Evolutionary conservation across 2,888 invertebrate species (phyloP).

Genomic region (Stenoptilia bipunctidactyla): DNA sequence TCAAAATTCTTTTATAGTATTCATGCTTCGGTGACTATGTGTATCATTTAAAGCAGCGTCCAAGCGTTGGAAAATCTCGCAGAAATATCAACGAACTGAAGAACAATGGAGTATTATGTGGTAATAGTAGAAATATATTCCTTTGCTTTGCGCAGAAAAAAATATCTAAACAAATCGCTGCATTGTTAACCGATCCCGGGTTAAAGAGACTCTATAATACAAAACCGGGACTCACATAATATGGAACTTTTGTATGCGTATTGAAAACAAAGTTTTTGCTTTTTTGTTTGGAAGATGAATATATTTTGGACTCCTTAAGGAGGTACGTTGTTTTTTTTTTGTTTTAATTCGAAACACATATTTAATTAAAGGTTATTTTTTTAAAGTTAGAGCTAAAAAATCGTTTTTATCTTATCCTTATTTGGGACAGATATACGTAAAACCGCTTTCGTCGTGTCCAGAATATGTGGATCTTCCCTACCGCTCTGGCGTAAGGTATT

Average conservation of each 20-base stretch:
- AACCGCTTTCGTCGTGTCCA: constrained; percentile 40
- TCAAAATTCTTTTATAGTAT: constrained; percentile 34
- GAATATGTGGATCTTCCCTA: constrained; percentile 23
- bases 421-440: constrained; percentile 42
- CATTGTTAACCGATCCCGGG: constrained; percentile 51
- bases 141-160: constrained; percentile 62
- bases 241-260: constrained; percentile 3
- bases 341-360: background rate
- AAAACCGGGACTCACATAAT: background rate
- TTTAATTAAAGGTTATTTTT: background rate
- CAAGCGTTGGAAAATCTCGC: constrained; percentile 52
- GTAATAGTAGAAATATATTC: constrained; percentile 70
- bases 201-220: constrained; percentile 38
- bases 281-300: background rate
- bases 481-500: constrained; percentile 18
- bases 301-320: background rate
- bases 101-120: constrained; percentile 71
- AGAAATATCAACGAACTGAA: constrained; percentile 61
- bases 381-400: background rate
- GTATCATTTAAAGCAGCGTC: constrained; percentile 52
- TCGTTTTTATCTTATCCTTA: constrained; percentile 57
- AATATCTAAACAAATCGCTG: constrained; percentile 66
- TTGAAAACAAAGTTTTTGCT: constrained; percentile 2
- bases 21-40: constrained; percentile 52
- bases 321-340: background rate